A percentile compares a stretch with the other conserved stretches of the same genome.
These are phyloP conservation scores for Phenganax subtilis DNA, from an alignment of 92 coral and sea anemone species.

Conservation along the genomic window DNA sequence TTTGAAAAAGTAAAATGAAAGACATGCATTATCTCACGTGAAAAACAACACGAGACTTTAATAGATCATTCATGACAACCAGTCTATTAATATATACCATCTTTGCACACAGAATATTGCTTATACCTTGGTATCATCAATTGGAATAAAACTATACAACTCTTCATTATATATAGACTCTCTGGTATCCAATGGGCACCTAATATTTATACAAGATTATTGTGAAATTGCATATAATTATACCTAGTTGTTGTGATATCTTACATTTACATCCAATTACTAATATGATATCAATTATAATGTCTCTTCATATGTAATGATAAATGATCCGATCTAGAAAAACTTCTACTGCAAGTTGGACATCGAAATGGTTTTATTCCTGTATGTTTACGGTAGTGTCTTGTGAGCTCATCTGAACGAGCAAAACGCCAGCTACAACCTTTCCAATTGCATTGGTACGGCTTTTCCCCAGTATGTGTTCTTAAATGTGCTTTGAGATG, in stretches of 20 bases:
- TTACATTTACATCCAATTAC: slow-evolving; percentile 35
- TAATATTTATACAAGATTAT: slow-evolving; percentile 20
- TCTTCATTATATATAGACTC: slow-evolving; percentile 23
- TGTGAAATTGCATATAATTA: slow-evolving; percentile 34
- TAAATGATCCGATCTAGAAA: slow-evolving; percentile 95
- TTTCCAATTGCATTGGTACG: slow-evolving; percentile 97
- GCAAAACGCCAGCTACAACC: slow-evolving; percentile 99
- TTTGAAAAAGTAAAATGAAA: neutral
- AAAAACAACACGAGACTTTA: neutral
- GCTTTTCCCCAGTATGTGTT: slow-evolving; percentile 98
- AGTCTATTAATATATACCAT: slow-evolving; percentile 1
- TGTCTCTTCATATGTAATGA: slow-evolving; percentile 98
- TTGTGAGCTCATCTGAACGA: slow-evolving; percentile 93
- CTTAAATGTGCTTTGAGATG: slow-evolving; percentile 98
- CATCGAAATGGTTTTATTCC: slow-evolving; percentile 97
- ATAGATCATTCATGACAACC: neutral
- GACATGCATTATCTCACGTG: slow-evolving; percentile 4
- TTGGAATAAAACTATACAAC: slow-evolving; percentile 40
- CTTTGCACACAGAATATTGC: slow-evolving; percentile 17
- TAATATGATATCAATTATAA: slow-evolving; percentile 49
- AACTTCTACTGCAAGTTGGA: slow-evolving; percentile 92
- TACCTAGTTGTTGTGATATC: slow-evolving; percentile 40
- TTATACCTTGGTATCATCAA: slow-evolving; percentile 15
- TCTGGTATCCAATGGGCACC: slow-evolving; percentile 7
- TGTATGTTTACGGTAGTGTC: slow-evolving; percentile 95